Evolutionary conservation across 2,113 vertebrate species (phyloP).

Genomic region (Harpagus bidentatus): DNA sequence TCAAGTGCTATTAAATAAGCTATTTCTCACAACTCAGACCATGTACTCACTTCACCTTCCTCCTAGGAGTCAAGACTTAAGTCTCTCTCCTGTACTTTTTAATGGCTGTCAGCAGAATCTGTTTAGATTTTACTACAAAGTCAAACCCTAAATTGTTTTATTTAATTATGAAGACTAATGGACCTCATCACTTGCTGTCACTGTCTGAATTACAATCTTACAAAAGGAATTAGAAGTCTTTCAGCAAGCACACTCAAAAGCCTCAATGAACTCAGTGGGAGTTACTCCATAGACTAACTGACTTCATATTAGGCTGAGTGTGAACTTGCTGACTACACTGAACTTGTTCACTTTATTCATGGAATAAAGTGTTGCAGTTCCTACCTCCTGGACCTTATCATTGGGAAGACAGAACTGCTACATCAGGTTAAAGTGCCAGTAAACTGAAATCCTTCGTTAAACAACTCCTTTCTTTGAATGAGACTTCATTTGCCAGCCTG

Average conservation of each 20-base stretch:
- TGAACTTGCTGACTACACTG: not conserved
- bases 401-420: constrained; percentile 56
- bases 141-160: not conserved
- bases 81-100: not conserved
- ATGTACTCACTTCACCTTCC: not conserved
- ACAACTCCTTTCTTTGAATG: constrained; percentile 75
- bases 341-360: not conserved
- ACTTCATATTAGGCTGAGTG: not conserved
- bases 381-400: constrained; percentile 76
- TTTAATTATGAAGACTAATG: not conserved
- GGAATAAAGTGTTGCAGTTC: not conserved
- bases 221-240: not conserved
- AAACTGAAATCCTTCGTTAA: constrained; percentile 60
- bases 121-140: not conserved
- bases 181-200: not conserved
- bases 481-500: constrained; percentile 67
- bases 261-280: not conserved
- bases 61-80: not conserved
- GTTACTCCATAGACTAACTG: not conserved
- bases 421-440: constrained; percentile 50
- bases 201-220: not conserved
- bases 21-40: not conserved
- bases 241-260: not conserved
- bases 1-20: not conserved
- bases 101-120: not conserved